Evolutionary conservation across 1,140 invertebrate genomes (phyloP).

Genomic region (Andrena cerasifolii): DNA sequence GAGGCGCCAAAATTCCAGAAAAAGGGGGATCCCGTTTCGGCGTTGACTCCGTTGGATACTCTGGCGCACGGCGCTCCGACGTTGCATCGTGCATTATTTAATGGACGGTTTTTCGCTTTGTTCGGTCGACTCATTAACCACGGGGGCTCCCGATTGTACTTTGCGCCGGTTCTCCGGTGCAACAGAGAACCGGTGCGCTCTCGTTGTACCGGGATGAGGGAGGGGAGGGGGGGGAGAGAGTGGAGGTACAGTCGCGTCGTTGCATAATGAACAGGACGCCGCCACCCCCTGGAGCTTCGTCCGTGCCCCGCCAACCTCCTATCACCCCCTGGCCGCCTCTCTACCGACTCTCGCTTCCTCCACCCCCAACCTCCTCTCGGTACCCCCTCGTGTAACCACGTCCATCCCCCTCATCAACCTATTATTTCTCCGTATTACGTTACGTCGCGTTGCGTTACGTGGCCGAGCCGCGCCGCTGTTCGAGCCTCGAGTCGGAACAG

Average conservation of each 20-base stretch:
- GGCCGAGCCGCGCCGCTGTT: constrained; percentile 61
- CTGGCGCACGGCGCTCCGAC: constrained; percentile 55
- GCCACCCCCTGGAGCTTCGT: constrained; percentile 54
- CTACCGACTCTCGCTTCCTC: constrained; percentile 32
- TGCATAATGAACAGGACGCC: constrained; percentile 80
- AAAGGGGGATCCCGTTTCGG: constrained; percentile 55
- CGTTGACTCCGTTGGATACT: constrained; percentile 20
- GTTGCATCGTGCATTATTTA: constrained; percentile 79
- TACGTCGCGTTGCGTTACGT: constrained; percentile 77
- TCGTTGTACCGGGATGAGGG: constrained; percentile 57
- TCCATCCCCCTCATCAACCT: constrained; percentile 71
- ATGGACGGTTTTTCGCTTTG: constrained; percentile 79
- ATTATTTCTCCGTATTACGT: constrained; percentile 78
- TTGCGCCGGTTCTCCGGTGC: constrained; percentile 70
- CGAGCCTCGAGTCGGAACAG: constrained; percentile 58
- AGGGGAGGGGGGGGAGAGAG: not conserved
- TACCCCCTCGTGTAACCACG: constrained; percentile 45
- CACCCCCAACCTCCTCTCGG: constrained; percentile 9
- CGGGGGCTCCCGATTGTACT: constrained; percentile 76
- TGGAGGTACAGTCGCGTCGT: constrained; percentile 67
- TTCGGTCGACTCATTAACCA: constrained; percentile 78
- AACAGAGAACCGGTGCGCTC: constrained; percentile 64
- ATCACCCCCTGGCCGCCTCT: constrained; percentile 51
- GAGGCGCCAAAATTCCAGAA: constrained; percentile 49
- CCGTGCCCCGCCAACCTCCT: constrained; percentile 51